These are phyloP conservation scores for Fregetta grallaria DNA, from an alignment of 2,113 vertebrate genomes.

Conservation along the genomic window DNA sequence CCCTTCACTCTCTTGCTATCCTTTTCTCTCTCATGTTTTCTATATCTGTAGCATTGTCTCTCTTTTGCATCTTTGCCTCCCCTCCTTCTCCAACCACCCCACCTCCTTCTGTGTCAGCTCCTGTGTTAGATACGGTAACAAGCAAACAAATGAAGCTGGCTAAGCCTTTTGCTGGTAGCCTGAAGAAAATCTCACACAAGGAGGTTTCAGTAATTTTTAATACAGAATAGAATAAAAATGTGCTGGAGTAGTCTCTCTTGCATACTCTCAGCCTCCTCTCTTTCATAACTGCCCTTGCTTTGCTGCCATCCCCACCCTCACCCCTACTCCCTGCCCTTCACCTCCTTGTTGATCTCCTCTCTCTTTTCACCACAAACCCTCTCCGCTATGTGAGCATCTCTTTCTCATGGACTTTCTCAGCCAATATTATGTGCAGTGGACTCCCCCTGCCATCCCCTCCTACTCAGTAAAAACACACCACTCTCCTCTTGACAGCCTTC, in stretches of 20 bases:
- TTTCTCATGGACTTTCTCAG: slow-evolving; percentile 23
- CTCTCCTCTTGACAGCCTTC: slow-evolving; percentile 6
- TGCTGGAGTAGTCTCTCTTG: neutral
- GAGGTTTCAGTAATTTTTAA: neutral
- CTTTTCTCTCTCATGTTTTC: neutral
- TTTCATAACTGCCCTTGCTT: neutral
- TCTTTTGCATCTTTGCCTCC: neutral
- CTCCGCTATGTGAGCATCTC: neutral
- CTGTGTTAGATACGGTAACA: neutral
- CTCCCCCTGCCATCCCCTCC: slow-evolving; percentile 2
- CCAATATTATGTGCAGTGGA: slow-evolving; percentile 4
- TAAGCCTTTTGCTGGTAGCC: neutral
- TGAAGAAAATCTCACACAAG: neutral
- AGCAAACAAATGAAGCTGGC: neutral
- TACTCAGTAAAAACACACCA: slow-evolving; percentile 22
- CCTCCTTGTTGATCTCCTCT: neutral
- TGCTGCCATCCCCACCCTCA: neutral
- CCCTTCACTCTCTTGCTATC: neutral
- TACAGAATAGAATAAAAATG: neutral
- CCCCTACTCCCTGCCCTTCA: neutral
- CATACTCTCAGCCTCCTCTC: neutral
- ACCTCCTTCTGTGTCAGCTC: neutral
- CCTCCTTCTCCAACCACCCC: neutral
- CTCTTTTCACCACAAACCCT: neutral
- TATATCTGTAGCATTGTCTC: neutral